Evolutionary conservation across 1,140 invertebrate genomes (phyloP).

Genomic region (Neuroterus valhalla): DNA sequence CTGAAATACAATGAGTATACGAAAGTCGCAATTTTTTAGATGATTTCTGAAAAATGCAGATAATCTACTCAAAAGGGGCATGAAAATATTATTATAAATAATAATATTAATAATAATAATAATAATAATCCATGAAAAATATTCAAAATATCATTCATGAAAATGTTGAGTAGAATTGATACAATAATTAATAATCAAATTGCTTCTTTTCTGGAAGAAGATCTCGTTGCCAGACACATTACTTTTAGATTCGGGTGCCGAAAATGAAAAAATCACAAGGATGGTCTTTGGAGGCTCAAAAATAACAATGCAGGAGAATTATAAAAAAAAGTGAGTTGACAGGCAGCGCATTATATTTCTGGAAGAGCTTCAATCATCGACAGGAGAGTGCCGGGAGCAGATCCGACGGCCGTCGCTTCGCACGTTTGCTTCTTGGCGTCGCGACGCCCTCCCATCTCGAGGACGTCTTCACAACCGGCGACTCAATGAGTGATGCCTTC

Average conservation of each 20-base stretch:
- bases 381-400: slow-evolving; percentile 52
- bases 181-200: too few species aligned
- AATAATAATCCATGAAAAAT: too few species aligned
- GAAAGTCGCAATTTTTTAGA: too few species aligned
- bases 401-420: slow-evolving; percentile 71
- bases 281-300: slow-evolving; percentile 40
- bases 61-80: too few species aligned
- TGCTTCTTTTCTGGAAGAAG: background rate
- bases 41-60: too few species aligned
- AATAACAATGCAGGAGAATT: slow-evolving; percentile 52
- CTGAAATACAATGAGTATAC: too few species aligned
- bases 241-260: background rate
- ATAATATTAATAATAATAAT: too few species aligned
- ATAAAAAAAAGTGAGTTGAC: slow-evolving; percentile 45
- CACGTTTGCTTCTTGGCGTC: slow-evolving; percentile 51
- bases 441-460: slow-evolving; percentile 47
- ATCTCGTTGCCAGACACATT: background rate
- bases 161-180: too few species aligned
- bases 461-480: slow-evolving; percentile 35
- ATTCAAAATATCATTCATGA: too few species aligned
- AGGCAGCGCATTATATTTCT: slow-evolving; percentile 62
- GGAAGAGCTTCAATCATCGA: slow-evolving; percentile 67
- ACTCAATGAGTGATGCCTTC: slow-evolving; percentile 55
- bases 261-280: slow-evolving; percentile 46
- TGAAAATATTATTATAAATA: too few species aligned